These are phyloP conservation scores for Tetranychus urticae DNA, from an alignment of 1,140 invertebrate genomes.

Conservation along the genomic window DNA sequence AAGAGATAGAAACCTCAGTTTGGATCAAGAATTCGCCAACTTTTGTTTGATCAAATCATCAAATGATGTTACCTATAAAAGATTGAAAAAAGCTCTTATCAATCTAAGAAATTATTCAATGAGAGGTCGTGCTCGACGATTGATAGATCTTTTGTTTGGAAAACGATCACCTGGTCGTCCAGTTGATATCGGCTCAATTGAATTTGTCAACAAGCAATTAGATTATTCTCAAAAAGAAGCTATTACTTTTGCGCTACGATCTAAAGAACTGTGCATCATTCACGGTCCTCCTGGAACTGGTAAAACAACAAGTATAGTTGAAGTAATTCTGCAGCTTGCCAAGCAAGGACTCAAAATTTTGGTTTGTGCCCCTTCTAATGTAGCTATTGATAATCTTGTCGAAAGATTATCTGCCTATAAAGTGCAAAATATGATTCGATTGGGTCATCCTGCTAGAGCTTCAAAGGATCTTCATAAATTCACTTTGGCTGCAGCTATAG, in stretches of 20 bases:
- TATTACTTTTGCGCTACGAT: constrained; percentile 29
- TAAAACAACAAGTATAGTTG: constrained; percentile 37
- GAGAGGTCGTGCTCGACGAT: neutral
- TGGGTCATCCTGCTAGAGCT: constrained; percentile 33
- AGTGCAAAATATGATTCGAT: constrained; percentile 20
- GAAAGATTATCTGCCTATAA: constrained; percentile 19
- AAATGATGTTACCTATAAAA: constrained; percentile 27
- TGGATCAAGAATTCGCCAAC: constrained; percentile 18
- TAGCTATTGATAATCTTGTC: constrained; percentile 36
- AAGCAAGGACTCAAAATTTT: constrained; percentile 22
- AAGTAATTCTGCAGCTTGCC: constrained; percentile 30
- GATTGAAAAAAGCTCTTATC: constrained; percentile 23
- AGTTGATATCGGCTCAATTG: neutral
- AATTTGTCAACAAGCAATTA: constrained; percentile 16
- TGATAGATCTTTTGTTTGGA: neutral
- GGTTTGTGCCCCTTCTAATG: constrained; percentile 34
- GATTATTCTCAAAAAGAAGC: constrained; percentile 30
- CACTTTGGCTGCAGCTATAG: neutral
- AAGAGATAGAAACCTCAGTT: constrained; percentile 18
- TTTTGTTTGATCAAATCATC: constrained; percentile 24
- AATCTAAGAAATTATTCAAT: constrained; percentile 11
- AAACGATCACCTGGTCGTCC: neutral
- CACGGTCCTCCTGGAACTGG: constrained; percentile 35
- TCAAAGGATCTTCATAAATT: neutral
- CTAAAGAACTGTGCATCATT: constrained; percentile 22